Base-by-base conservation (phyloP, 2,113 vertebrate genomes). In the Saguinus midas region DNA sequence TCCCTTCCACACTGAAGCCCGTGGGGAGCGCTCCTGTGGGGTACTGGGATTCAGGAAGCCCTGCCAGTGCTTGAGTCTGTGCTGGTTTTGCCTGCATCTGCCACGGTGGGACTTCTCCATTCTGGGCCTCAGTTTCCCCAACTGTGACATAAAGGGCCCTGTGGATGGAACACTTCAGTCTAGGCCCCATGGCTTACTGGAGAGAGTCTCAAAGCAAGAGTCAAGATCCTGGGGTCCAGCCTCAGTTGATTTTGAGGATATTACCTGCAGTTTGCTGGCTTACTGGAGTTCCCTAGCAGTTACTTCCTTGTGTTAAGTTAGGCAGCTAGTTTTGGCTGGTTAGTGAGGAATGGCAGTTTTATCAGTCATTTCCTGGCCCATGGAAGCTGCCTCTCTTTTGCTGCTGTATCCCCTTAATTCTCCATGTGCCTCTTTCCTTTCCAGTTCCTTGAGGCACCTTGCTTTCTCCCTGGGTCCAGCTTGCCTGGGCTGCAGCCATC, bases 41-140 rank as follows among this genome's bases (percentile, higher is more conserved):
- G 21, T 11, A 25, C 25, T 35, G 52, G 61, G 82, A 35, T 75
- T 66, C 0, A 0, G 16, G 55, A 75, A 45, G 16, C 35, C 57
- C 70, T 61, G 58, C 70, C 20, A 1, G 13, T 23, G 1, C 76
- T 82, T 17, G 68, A 70, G 52, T 21, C 58, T 35, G 6, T 40
- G 55, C 35, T 80, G 50, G n/a, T 21, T 37, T 88, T 84, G 25
- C 25, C 32, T 27, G 80, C 21, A 23, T 21, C 52, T 73, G 58
- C 27, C 13, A 6, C 40, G 9, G 13, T 52, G 40, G 37, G 81
- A 5, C 37, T 25, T 70, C n/a, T 4, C 52, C 45, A 0, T 43
- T 12, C 48, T 61, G 76, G 68, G 50, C 70, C 81, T 90, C 87
- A 18, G 61, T 96, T 95, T 93, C 79, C 29, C n/a, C 12, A 29